Evolutionary conservation across 2,113 vertebrate species (phyloP).

Genomic region (Anolis carolinensis): DNA sequence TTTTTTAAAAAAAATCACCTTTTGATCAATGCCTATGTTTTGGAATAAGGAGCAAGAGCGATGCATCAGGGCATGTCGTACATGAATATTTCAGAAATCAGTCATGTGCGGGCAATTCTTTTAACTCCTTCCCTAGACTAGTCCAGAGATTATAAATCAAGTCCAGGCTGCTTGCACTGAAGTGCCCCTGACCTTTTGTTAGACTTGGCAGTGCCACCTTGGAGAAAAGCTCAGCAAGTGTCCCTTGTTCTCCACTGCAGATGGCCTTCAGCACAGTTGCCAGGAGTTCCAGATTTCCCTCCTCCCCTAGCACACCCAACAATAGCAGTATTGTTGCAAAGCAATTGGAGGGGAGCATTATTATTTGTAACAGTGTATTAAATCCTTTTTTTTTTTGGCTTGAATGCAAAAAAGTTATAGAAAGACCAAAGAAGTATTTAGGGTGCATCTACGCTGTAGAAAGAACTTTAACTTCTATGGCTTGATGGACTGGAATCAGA

Average conservation of each 20-base stretch:
- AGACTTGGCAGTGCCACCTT: slow-evolving; percentile 49
- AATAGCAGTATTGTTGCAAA: background rate
- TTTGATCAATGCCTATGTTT: background rate
- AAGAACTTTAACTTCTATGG: background rate
- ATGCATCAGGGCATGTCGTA: background rate
- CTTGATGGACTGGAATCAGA: too few relatives aligned
- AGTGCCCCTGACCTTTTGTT: slow-evolving; percentile 39
- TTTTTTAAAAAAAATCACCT: background rate
- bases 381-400: background rate
- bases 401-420: background rate
- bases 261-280: background rate
- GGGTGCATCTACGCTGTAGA: too few relatives aligned
- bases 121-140: background rate
- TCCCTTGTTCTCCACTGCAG: background rate
- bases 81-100: background rate
- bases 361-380: background rate
- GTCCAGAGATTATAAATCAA: background rate
- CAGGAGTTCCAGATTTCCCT: background rate
- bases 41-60: background rate
- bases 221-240: background rate
- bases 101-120: background rate
- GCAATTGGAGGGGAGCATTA: background rate
- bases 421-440: background rate
- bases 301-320: background rate
- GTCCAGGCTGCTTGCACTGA: background rate